A percentile compares a stretch with the other conserved stretches of the same genome.
Conservation (phyloP, 2,797 vertebrate species). For the Odontamblyopus rebecca region DNA sequence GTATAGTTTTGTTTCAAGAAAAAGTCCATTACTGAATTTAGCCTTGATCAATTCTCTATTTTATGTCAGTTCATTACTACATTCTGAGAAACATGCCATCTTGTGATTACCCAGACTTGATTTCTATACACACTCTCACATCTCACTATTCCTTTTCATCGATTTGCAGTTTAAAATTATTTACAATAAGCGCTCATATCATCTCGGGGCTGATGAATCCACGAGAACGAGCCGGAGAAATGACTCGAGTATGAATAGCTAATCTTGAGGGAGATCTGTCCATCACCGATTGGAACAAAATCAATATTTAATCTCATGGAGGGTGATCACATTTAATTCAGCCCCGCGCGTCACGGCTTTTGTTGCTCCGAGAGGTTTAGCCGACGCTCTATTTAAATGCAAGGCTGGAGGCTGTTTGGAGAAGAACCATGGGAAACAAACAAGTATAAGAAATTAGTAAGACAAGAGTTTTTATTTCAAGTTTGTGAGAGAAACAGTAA, state of each 20-base stretch:
- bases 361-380: conserved; percentile 11
- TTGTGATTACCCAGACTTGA: background rate
- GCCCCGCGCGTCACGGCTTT: conserved; percentile 20
- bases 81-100: background rate
- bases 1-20: no score
- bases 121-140: background rate
- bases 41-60: no score
- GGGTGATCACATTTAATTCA: conserved; percentile 55
- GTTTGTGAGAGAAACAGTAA: no score
- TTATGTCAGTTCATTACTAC: background rate
- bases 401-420: conserved; percentile 10
- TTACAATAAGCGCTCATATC: conserved; percentile 17
- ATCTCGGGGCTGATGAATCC: conserved; percentile 16
- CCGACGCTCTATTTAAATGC: conserved; percentile 27
- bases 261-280: conserved; percentile 43
- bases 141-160: background rate
- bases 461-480: background rate
- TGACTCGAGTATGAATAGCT: conserved; percentile 33
- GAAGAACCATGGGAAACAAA: background rate
- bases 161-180: conserved; percentile 37
- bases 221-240: conserved; percentile 20
- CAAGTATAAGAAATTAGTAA: background rate
- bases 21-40: no score
- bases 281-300: conserved; percentile 41
- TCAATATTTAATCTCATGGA: conserved; percentile 66